Base-by-base conservation (phyloP, 2,888 invertebrate species). In the Acronicta aceris region DNA sequence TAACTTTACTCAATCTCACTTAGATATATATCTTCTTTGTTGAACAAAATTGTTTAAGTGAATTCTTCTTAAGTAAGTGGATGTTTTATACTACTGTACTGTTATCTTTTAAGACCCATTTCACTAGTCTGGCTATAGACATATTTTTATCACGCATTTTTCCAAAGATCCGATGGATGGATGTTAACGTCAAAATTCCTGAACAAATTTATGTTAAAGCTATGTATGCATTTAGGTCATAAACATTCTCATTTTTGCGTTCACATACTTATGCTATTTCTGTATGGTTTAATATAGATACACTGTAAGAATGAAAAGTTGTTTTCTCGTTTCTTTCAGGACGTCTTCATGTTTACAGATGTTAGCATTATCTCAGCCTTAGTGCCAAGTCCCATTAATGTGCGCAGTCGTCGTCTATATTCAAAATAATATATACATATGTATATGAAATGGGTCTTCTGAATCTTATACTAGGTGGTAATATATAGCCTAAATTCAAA, bases 401-500 rank as follows among this genome's bases (percentile, higher is more conserved):
- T 67, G 59, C 69, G 57, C 62, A 65, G 59, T 74, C 62, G 50
- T 65, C 72, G 63, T 69, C 62, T 63, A 59, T 65, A 70, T 71
- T 71, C 69, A 64, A 67, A 71, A 71, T 63, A 65, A 61, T 61
- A 16, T 64, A 64, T 33, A 30, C 48, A 56, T 65, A 70, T 66
- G 52, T 71, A 65, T 69, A 69, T 81, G 74, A 81, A 84, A 79
- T 82, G 82, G 81, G 82, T 82, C 81, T 76, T 72, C 74, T 71
- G 61, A 78, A 78, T 75, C 67, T 75, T 79, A 81, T 81, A 74
- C 84, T 86, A 85, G 80, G 79, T 89, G 84, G 87, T 86, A 83
- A 76, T 69, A 68, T 85, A 78, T 89, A 90, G 89, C 87, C 88
- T 90, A 89, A 86, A 78, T 76, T 82, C 79, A 81, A 79, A 84